Evolutionary conservation across 2,888 invertebrate species (phyloP).

Genomic region (Trisateles emortualis): DNA sequence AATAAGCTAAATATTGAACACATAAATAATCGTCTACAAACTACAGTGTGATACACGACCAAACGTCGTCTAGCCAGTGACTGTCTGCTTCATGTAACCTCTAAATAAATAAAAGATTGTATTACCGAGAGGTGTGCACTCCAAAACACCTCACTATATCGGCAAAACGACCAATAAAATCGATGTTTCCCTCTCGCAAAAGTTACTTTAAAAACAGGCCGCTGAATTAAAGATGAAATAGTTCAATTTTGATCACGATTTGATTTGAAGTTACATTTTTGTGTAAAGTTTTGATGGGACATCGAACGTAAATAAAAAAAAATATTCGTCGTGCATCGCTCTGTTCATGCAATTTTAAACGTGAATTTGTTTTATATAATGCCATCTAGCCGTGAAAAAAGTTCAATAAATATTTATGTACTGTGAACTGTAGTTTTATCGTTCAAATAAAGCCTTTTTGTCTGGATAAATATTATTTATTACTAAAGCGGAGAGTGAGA

Average conservation of each 20-base stretch:
- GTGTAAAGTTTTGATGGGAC: not conserved
- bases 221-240: conserved; percentile 50
- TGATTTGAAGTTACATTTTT: not conserved
- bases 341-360: conserved; percentile 2
- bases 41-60: conserved; percentile 20
- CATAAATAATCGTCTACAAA: not conserved
- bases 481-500: not conserved
- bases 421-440: not conserved
- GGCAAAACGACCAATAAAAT: conserved; percentile 50
- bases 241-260: conserved; percentile 19
- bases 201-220: conserved; percentile 46
- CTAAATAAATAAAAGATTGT: conserved; percentile 58
- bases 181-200: conserved; percentile 33
- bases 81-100: conserved; percentile 32
- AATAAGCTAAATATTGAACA: no score
- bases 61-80: conserved; percentile 22
- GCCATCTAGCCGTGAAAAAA: not conserved
- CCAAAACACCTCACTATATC: conserved; percentile 46
- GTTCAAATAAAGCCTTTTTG: not conserved
- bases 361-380: conserved; percentile 1
- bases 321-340: not conserved
- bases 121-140: conserved; percentile 42
- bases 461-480: not conserved
- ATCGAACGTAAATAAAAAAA: not conserved
- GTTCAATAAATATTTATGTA: not conserved